Evolutionary conservation across 2,113 vertebrate species (phyloP), one percentile per base, ranked within the genome.

Genomic region (Charina bottae): DNA sequence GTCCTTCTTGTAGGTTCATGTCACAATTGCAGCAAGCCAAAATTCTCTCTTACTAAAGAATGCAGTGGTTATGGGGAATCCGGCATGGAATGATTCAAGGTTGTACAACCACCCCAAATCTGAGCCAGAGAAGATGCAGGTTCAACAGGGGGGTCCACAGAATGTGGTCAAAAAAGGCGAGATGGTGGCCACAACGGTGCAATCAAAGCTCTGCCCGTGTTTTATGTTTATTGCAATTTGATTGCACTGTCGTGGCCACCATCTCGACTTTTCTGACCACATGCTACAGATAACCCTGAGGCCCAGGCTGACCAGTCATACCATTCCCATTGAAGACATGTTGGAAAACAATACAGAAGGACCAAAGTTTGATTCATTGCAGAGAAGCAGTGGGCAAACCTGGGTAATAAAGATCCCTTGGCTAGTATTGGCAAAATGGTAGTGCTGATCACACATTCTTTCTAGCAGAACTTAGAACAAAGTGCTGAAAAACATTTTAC

Each of bases 31-130:
- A 95, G 53, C 37, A 94, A 33, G 94, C 54, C 96, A 85, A 97
- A 97, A 97, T 97, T 97, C 97, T 96, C 92, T 95, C 87, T 94
- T n/a, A 91, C 89, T 92, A 94, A 96, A 95, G 96, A 97, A 97
- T 97, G 96, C 90, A 94, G 94, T 92, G 90, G 94, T 94, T 94
- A 55, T 58, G 83, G 93, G 90, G 95, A 95, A 95, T 95, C 95
- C 95, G 62, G 96, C 91, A 95, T 92, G 92, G 5, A 49, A 49
- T 49, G 2, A 49, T 49, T 49, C 49, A 49, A 49, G 49, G 49
- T 49, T 49, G 49, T 7, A 6, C 49, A 49, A 49, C 49, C 49
- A 7, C 49, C 49, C 2, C 49, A 90, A 96, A 97, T 97, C 95
- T 97, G 97, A 91, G 87, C 88, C 93, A 90, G 96, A 96, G 94